Conservation (phyloP, 2,797 vertebrate species). For the Nasua narica region DNA sequence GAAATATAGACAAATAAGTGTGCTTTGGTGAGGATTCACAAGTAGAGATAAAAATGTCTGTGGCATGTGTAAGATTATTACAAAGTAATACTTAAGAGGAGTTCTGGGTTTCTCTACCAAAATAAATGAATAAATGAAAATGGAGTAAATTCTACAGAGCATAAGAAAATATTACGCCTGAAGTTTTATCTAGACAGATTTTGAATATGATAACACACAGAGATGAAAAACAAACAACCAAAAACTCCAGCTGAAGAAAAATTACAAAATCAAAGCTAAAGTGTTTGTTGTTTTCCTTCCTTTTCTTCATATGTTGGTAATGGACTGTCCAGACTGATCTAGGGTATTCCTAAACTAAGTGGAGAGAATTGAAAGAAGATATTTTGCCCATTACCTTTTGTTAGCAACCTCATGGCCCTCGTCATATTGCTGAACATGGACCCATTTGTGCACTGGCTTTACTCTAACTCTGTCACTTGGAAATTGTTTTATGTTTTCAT, state of each 20-base stretch:
- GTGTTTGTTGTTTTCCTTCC: background rate
- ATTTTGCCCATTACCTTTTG: background rate
- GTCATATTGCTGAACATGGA: background rate
- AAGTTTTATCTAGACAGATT: background rate
- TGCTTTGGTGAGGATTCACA: background rate
- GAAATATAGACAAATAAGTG: background rate
- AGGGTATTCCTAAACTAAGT: background rate
- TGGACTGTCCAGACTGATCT: background rate
- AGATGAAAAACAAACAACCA: background rate
- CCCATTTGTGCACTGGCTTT: too few relatives aligned
- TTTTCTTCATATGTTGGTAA: background rate
- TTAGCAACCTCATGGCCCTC: rapidly evolving
- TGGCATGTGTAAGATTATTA: background rate
- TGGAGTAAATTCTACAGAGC: background rate
- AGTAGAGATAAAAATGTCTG: background rate
- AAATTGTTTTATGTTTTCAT: background rate
- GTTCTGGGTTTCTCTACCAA: background rate
- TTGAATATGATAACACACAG: background rate
- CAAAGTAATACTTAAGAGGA: background rate
- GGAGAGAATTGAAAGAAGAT: background rate
- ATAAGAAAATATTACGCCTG: background rate
- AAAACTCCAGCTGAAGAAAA: background rate
- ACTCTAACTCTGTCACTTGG: background rate
- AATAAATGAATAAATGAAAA: background rate
- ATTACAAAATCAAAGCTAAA: background rate